Evolutionary conservation across 2,888 invertebrate genomes (phyloP).

Genomic region (Anorthoa munda): DNA sequence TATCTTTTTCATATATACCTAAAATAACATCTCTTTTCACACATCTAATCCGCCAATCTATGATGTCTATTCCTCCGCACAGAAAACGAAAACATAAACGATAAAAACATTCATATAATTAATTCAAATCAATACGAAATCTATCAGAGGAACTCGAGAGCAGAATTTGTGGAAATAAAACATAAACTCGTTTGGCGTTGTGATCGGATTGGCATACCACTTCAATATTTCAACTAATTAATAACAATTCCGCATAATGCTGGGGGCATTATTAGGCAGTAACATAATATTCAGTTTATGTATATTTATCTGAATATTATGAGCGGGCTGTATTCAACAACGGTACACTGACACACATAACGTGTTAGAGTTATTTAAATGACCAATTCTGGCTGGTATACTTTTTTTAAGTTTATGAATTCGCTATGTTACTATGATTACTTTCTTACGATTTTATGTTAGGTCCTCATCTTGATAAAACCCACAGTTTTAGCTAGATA

Average conservation of each 20-base stretch:
- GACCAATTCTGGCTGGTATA: conserved; percentile 12
- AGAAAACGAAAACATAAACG: background rate
- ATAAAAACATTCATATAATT: conserved; percentile 7
- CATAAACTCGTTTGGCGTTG: conserved; percentile 45
- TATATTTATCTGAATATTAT: conserved; percentile 42
- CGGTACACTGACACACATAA: conserved; percentile 60
- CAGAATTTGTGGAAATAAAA: conserved; percentile 31
- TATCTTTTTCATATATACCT: background rate
- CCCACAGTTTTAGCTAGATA: background rate
- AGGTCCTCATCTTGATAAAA: background rate
- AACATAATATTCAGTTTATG: conserved; percentile 38
- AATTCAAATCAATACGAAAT: conserved; percentile 1
- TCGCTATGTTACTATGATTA: background rate
- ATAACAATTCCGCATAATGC: conserved; percentile 47
- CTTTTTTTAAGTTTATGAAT: conserved; percentile 22
- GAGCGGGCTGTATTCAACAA: conserved; percentile 43
- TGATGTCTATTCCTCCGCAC: background rate
- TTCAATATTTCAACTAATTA: conserved; percentile 46
- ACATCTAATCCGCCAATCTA: background rate
- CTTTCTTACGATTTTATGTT: background rate
- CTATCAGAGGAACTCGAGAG: conserved; percentile 24
- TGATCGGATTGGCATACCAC: conserved; percentile 36
- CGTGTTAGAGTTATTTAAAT: conserved; percentile 47
- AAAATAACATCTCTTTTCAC: background rate
- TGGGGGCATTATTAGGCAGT: conserved; percentile 34